These are phyloP conservation scores for Drosophila nannoptera DNA, from an alignment of 1,140 invertebrate genomes.

Conservation along the genomic window DNA sequence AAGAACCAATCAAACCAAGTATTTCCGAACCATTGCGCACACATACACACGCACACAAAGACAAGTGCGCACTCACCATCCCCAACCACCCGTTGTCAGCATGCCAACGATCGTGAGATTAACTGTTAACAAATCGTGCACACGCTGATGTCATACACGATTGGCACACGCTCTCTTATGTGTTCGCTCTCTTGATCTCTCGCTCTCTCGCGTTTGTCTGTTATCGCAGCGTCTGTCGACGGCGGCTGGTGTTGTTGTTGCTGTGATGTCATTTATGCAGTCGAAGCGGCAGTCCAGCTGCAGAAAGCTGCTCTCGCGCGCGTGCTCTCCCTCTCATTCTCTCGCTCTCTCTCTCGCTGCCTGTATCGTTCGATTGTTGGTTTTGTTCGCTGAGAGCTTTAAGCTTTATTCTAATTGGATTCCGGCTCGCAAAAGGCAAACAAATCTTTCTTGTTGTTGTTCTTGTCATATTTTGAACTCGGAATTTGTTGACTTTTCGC, in stretches of 20 bases:
- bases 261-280: slow-evolving; percentile 48
- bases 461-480: slow-evolving; percentile 48
- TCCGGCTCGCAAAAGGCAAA: slow-evolving; percentile 45
- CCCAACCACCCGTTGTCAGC: slow-evolving; percentile 1
- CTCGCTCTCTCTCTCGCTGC: background rate
- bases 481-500: slow-evolving; percentile 68
- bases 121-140: slow-evolving; percentile 77
- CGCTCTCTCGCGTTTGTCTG: slow-evolving; percentile 4
- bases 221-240: slow-evolving; percentile 36
- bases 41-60: background rate
- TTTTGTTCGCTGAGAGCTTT: slow-evolving; percentile 22
- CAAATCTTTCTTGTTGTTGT: slow-evolving; percentile 13
- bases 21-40: slow-evolving; percentile 30
- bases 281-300: slow-evolving; percentile 12
- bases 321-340: no score
- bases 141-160: slow-evolving; percentile 72
- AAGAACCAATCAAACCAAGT: slow-evolving; percentile 25
- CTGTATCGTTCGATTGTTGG: slow-evolving; percentile 8
- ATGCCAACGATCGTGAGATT: slow-evolving; percentile 50
- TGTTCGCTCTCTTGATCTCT: slow-evolving; percentile 4
- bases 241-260: slow-evolving; percentile 16
- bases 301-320: slow-evolving; percentile 18
- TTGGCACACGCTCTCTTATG: slow-evolving; percentile 14
- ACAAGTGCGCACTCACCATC: slow-evolving; percentile 5
- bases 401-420: slow-evolving; percentile 65